Base-by-base conservation (phyloP, 2,888 invertebrate species). In the Cheilosia variabilis region DNA sequence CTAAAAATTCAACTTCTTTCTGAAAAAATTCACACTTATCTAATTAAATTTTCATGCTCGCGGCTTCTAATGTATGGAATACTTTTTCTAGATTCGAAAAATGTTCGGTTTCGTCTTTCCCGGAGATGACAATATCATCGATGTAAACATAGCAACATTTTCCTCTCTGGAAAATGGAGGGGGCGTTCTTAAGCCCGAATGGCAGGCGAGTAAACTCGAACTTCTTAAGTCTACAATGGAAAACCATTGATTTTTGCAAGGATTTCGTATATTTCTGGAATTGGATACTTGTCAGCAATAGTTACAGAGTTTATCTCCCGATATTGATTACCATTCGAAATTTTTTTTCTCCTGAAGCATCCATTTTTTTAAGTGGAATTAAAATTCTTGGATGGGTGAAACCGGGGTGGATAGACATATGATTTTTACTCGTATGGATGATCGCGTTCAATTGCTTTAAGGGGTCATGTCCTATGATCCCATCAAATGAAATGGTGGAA, bases 111-210 rank as follows among this genome's bases (percentile, higher is more conserved):
- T 83, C 79, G 55, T 77, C 50, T 75, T 83, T 80, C 5, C 81
- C 76, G 37, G 81, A 13, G n/a, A n/a, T n/a, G n/a, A n/a, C n/a
- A n/a, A n/a, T n/a, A n/a, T n/a, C n/a, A n/a, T n/a, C n/a, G n/a
- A 88, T 88, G 31, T 80, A 88, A 4, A 66, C 60, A 47, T 66
- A 73, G 63, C 75, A 75, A 17, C 37, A 62, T 60, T 75, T 78
- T 1, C 78, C 52, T 17, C 66, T 66, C 31, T 86, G 72, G 10
- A 83, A 83, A n/a, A 71, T 76, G 5, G 65, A 50, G 0, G 73
- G 84, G n/a, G n/a, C n/a, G n/a, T n/a, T n/a, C n/a, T n/a, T 65
- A n/a, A n/a, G n/a, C n/a, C n/a, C 17, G n/a, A n/a, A n/a, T n/a
- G n/a, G n/a, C n/a, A 84, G 65, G 34, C 79, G 65, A 15, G 62